A percentile compares a stretch with the other conserved stretches of the same genome.
phyloP scores from a whole-genome alignment of 2,113 vertebrate species.

The Ailuropoda melanoleuca region DNA sequence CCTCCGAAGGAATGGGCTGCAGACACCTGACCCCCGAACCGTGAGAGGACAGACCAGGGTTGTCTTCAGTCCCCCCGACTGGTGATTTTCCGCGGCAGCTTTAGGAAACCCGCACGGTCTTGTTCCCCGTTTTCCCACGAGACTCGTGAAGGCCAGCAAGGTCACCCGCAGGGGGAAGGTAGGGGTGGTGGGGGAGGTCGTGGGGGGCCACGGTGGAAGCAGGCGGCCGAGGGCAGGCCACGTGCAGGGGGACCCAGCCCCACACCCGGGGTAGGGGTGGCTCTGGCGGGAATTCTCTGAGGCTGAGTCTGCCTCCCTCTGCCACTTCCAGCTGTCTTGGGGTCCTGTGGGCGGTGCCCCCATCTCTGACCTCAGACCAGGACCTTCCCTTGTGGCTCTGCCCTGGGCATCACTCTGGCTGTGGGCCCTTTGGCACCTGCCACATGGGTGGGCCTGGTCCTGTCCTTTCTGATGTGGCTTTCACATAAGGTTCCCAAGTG shows the following conservation, averaged over 20 bases:
- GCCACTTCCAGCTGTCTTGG: neutral
- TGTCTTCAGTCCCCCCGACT: neutral
- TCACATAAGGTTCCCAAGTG: neutral
- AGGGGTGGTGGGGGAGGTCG: neutral
- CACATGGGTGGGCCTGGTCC: neutral
- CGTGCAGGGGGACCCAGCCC: neutral
- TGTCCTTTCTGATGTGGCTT: neutral
- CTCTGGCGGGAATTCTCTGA: neutral
- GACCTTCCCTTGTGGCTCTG: neutral
- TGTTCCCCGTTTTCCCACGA: fast-evolving
- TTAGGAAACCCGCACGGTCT: neutral
- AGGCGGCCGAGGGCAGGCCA: neutral
- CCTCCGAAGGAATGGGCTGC: too few relatives aligned
- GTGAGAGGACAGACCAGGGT: neutral
- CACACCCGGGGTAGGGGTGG: neutral
- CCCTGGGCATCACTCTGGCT: neutral
- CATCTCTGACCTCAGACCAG: neutral
- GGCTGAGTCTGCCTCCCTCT: neutral
- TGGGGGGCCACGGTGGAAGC: neutral
- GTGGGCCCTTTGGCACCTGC: neutral
- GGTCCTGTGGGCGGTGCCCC: neutral
- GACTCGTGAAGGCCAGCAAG: neutral
- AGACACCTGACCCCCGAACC: neutral
- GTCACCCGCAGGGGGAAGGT: neutral
- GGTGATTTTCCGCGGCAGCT: neutral